Base-by-base conservation (phyloP, 2,888 invertebrate species). In the Notodonta ziczac region DNA sequence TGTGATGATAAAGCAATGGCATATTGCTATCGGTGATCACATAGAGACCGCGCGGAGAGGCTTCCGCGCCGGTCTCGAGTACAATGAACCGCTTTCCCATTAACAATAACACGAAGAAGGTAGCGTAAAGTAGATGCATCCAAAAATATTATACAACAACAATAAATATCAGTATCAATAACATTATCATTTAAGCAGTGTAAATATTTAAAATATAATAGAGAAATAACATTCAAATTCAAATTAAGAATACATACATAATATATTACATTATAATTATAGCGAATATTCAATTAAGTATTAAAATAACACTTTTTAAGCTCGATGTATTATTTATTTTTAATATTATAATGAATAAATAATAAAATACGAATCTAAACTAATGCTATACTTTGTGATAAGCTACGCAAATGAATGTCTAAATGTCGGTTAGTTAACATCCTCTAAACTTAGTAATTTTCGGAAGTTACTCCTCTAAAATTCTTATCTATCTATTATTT, bases 361-460 rank as follows among this genome's bases (percentile, higher is more conserved):
- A 65, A 73, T 74, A 78, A 84, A 74, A 69, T 70, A 81, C 76
- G 72, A 79, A 69, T 83, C 91, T 92, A 93, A 88, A 83, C 91
- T 92, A 92, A 82, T 73, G 62, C 89, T 90, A 88, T 71, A 73
- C 67, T 62, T 76, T 73, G 80, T 82, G 81, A 85, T 63, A 73
- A 71, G 67, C 89, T 91, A 91, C 85, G 83, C 83, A 92, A 91
- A 88, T 80, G 48, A 90, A 84, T 72, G 67, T 82, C 89, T 92
- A 92, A 82, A 84, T 84, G 81, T 85, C 78, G 74, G 79, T 85
- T 85, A 81, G 78, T 90, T 88, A 85, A 85, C 93, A 93, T 93
- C 93, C 93, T 93, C 93, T 93, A 93, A 93, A 93, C 93, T 87
- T 91, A 93, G 91, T 91, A 87, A 86, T 87, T 84, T 78, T 77